Evolutionary conservation across 2,888 invertebrate genomes (phyloP).

Genomic region (Leucophenga maculata): DNA sequence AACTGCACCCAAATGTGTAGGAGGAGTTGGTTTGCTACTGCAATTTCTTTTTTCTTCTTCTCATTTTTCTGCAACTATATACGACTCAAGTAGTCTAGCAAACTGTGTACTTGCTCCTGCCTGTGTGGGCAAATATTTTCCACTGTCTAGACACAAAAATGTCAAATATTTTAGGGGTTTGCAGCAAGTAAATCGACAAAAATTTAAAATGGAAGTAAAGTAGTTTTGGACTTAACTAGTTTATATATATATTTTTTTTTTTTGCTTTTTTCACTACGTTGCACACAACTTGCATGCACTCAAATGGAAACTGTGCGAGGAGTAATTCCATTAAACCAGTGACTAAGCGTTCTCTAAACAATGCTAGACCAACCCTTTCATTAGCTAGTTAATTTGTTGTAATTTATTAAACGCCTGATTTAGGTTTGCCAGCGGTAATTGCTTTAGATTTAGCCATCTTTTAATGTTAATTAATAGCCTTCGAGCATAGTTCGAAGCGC

Average conservation of each 20-base stretch:
- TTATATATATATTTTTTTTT: no score
- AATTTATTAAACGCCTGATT: slow-evolving; percentile 6
- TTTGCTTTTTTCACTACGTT: no score
- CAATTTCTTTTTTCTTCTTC: no score
- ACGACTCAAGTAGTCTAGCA: no score
- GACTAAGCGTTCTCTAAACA: not conserved
- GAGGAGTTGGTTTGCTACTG: no score
- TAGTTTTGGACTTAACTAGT: not conserved
- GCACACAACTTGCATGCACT: not conserved
- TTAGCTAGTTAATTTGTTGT: slow-evolving; percentile 1
- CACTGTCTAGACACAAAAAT: no score
- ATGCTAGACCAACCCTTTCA: not conserved
- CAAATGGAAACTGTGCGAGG: slow-evolving; percentile 10
- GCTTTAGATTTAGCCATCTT: not conserved
- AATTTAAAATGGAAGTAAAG: not conserved
- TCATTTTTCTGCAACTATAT: no score
- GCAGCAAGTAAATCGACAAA: not conserved
- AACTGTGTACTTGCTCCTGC: no score
- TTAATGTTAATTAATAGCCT: slow-evolving; percentile 13
- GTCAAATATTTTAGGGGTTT: no score
- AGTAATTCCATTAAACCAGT: slow-evolving; percentile 13
- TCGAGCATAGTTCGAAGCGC: not conserved
- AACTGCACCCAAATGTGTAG: no score
- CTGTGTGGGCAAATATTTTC: no score
- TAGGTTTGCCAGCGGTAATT: slow-evolving; percentile 10